Base-by-base conservation (phyloP, 2,797 vertebrate genomes). In the Sebastes miniatus region DNA sequence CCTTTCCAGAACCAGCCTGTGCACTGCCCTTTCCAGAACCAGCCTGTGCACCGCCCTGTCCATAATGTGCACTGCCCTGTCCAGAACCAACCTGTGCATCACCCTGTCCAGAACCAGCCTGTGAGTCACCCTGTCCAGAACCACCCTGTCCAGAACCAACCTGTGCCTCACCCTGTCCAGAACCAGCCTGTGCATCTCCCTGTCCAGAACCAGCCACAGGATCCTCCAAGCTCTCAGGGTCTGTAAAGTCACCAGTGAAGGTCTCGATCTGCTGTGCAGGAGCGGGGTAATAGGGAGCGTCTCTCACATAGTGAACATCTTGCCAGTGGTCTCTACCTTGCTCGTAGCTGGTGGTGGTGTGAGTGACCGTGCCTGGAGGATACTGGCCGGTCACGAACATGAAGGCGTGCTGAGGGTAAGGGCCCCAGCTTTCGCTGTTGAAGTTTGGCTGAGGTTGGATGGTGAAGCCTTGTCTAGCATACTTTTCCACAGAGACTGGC, bases 291-390 rank as follows among this genome's bases (percentile, higher is more conserved):
- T 43, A 2, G 20, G 59, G 47, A 9, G 0, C 0, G 5, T 39
- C 3, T 24, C 36, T 68, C 29, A n/a, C 3, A 43, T 84, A 82
- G n/a, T 63, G 76, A 25, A 1, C 4, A 0, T 87, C 80, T 4
- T 72, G 8, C 18, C 20, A 74, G 50, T 22, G 2, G 62, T 85
- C 52, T 1, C 1, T 14, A 2, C 83, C 83, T 1, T 75, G 82
- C 32, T 77, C 52, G 1, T n/a, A 78, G 20, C 18, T 83, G 31
- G 20, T 50, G 43, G 77, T 80, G 69, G 1, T 25, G 18, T 79
- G 43, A 25, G 27, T 68, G 67, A 61, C 1, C 3, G 69, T 84
- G 73, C 85, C 85, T 8, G 52, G 54, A 54, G 82, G 76, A 34
- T 76, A 79, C 16, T 74, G 43, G 25, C 69, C 61, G 0, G 20